Evolutionary conservation across 2,113 vertebrate genomes (phyloP).

Genomic region (Peromyscus leucopus): DNA sequence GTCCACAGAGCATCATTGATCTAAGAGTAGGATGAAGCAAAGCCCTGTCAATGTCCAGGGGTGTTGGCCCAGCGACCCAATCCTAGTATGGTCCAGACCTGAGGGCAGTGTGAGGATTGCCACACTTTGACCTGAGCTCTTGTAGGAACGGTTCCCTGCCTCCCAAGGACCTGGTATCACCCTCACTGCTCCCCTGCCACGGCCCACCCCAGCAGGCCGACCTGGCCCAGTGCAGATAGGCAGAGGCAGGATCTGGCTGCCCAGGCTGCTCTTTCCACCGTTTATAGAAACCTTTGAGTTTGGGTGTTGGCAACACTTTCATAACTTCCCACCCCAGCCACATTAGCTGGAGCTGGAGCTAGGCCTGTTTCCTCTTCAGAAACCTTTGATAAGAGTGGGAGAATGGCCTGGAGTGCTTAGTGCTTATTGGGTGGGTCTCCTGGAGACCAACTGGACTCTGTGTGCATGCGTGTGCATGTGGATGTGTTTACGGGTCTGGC

Average conservation of each 20-base stretch:
- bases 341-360: not conserved
- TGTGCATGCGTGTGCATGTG: too few species aligned
- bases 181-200: not conserved
- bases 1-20: constrained; percentile 5
- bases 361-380: not conserved
- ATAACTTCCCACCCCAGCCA: too few species aligned
- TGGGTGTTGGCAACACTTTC: not conserved
- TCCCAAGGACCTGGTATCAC: not conserved
- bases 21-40: not conserved
- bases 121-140: constrained; percentile 54
- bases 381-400: not conserved
- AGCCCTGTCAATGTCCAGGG: not conserved
- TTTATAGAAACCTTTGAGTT: not conserved
- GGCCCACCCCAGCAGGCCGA: not conserved
- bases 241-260: not conserved
- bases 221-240: not conserved
- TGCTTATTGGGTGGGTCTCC: not conserved
- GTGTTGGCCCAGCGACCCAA: constrained; percentile 32
- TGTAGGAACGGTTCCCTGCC: not conserved
- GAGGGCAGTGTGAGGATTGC: not conserved
- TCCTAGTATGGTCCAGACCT: not conserved
- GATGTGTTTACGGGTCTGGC: not conserved
- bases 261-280: not conserved
- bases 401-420: not conserved
- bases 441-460: not conserved